Evolutionary conservation across 1,140 invertebrate genomes (phyloP), one percentile per base, ranked within the genome.

Genomic region (Zaprionus africanus): DNA sequence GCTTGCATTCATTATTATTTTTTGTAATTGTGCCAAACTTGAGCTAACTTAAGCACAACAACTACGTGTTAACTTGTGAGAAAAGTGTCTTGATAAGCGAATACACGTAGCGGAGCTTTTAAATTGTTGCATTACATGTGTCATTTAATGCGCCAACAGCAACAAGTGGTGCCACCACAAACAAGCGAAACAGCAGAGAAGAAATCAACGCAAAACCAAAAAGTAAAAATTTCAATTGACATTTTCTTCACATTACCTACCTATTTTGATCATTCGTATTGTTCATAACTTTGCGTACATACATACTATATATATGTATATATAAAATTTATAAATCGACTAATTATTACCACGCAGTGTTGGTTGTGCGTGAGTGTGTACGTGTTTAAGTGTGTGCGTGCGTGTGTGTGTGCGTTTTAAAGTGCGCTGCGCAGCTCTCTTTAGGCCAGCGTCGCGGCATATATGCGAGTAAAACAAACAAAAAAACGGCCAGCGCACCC

Each of bases 101-200:
- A 41, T 41, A 43, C 46, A 66, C 49, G 31, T 66, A 61, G 28
- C 38, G 22, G 57, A 65, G 22, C 31, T 34, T 61, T 9, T 9
- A 53, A 58, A 53, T 62, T 58, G 7, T 28, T 41, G 12, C 41
- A 57, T 46, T 77, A 41, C 26, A 77, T 62, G 61, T 64, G 60
- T 76, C 49, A 66, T 62, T 77, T 77, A 73, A 77, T 67, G 69
- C 62, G 58, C 58, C 69, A 77, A 65, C 51, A 73, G 70, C 75
- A 77, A 77, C 75, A 77, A 77, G 75, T 77, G 75, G 75, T 77
- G 26, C 17, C 51, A 67, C 75, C 75, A 77, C 75, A 66, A 58
- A 59, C 51, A 61, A 22, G 53, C 28, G 7, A 56, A 66, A 34
- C 56, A 54, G 43, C 31, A 57, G 31, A n/a, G 15, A 58, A 75